Base-by-base conservation (phyloP, 2,113 vertebrate genomes). In the Corythornis vintsioides region DNA sequence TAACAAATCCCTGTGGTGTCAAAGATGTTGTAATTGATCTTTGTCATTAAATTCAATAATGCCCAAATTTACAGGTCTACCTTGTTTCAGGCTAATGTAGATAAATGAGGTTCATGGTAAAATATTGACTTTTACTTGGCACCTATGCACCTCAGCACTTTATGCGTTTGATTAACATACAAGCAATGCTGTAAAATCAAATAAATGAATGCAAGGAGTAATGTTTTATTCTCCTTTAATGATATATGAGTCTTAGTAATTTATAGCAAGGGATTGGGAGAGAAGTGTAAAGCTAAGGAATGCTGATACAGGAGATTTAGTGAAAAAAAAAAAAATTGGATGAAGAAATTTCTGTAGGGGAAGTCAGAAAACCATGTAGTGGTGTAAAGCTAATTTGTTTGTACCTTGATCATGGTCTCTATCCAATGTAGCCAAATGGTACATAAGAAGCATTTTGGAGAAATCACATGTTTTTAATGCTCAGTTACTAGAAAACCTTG, bases 121-220 rank as follows among this genome's bases (percentile, higher is more conserved):
- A 93, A 96, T 98, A 97, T 95, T 96, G 97, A 97, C 96, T 97
- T 94, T 95, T 93, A 83, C 94, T 95, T 96, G 95, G 94, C 88
- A 96, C 93, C 93, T 92, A 16, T 50, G 90, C 76, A 95, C 89
- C 90, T 96, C 96, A 97, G 96, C 92, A 95, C 81, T 97, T 96
- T 93, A 84, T 64, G 88, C 6, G 26, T 97, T 96, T 97, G 95
- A 97, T 97, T 97, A 98, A 97, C 94, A 97, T 80, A 67, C 90
- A 84, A 94, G 87, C 70, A 73, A 86, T 90, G 79, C 74, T 93
- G 74, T 89, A 80, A 92, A 97, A 95, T 89, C 81, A 88, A 94
- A 96, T 93, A 94, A 97, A 87, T 86, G 79, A 83, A 85, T 89
- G 19, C 92, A 94, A 96, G 81, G 95, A 90, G 66, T 70, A 81